Conservation (phyloP, 2,888 invertebrate genomes). For the Coleophora flavipennella region DNA sequence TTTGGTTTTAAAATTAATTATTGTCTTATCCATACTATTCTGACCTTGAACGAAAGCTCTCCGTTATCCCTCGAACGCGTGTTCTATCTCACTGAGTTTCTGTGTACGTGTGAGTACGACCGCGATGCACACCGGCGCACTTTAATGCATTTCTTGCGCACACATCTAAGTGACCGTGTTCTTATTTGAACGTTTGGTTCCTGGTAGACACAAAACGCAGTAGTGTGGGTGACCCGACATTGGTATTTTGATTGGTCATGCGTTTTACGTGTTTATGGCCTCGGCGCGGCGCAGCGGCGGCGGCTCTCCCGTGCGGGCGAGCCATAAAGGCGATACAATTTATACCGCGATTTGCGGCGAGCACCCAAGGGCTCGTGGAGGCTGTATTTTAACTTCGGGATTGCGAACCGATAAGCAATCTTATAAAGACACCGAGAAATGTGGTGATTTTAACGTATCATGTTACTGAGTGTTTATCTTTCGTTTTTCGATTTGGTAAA, state of each 20-base stretch:
- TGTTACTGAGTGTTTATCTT: not conserved
- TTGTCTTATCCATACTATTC: slow-evolving; percentile 33
- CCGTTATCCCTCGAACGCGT: slow-evolving; percentile 68
- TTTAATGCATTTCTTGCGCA: slow-evolving; percentile 43
- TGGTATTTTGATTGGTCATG: slow-evolving; percentile 74
- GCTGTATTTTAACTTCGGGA: slow-evolving; percentile 34
- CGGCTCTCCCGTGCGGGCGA: slow-evolving; percentile 48
- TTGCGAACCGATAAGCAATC: slow-evolving; percentile 34
- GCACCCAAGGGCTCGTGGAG: slow-evolving; percentile 40
- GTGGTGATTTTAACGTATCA: slow-evolving; percentile 8
- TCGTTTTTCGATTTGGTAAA: no score
- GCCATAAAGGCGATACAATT: slow-evolving; percentile 58
- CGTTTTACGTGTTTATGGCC: slow-evolving; percentile 70
- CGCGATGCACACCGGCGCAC: slow-evolving; percentile 20
- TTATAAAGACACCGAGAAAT: slow-evolving; percentile 7
- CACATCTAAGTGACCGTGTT: slow-evolving; percentile 22
- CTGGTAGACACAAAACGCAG: slow-evolving; percentile 6
- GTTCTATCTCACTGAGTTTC: slow-evolving; percentile 62
- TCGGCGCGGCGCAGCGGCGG: slow-evolving; percentile 37
- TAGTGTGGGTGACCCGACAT: slow-evolving; percentile 56
- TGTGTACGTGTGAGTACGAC: slow-evolving; percentile 36
- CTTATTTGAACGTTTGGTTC: slow-evolving; percentile 7
- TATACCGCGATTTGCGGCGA: slow-evolving; percentile 35
- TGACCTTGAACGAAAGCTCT: slow-evolving; percentile 56
- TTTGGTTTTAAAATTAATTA: not conserved